A percentile compares a stretch with the other conserved stretches of the same genome.
Evolutionary conservation across 1,140 invertebrate genomes (phyloP).

Genomic region (Campoletis sonorensis): DNA sequence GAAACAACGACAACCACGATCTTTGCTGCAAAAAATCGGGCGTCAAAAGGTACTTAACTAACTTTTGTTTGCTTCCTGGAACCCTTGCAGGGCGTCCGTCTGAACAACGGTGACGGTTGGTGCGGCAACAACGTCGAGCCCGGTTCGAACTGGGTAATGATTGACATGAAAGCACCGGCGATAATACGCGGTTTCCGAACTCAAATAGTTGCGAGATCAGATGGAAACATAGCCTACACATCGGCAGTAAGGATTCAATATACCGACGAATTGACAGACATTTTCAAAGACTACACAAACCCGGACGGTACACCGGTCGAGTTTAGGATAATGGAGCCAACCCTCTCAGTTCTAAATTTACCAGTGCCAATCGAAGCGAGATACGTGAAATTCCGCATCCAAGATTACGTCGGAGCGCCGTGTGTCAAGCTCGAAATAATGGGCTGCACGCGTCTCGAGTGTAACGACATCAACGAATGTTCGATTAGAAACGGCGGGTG

Average conservation of each 20-base stretch:
- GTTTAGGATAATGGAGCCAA: conserved; percentile 91
- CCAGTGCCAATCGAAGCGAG: conserved; percentile 94
- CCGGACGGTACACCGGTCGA: conserved; percentile 95
- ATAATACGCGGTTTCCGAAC: conserved; percentile 93
- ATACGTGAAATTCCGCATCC: conserved; percentile 91
- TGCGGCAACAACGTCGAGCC: conserved; percentile 90
- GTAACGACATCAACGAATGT: conserved; percentile 96
- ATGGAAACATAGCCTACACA: conserved; percentile 90
- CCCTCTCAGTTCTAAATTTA: conserved; percentile 91
- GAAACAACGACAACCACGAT: too few relatives aligned
- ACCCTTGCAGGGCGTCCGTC: conserved; percentile 82
- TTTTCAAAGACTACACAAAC: conserved; percentile 93
- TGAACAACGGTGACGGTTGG: conserved; percentile 91
- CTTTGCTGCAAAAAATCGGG: too few relatives aligned
- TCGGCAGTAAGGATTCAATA: conserved; percentile 92
- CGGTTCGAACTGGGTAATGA: conserved; percentile 91
- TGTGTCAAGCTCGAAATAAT: conserved; percentile 95
- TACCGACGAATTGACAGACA: conserved; percentile 91
- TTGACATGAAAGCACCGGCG: conserved; percentile 93
- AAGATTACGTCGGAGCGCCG: conserved; percentile 92
- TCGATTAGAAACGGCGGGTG: conserved; percentile 92
- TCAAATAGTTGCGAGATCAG: conserved; percentile 87
- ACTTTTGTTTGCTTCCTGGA: background rate
- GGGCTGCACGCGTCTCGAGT: conserved; percentile 94
- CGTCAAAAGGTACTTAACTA: too few relatives aligned